Percentiles rank a stretch among this genome's conserved stretches.
Evolutionary conservation across 2,797 vertebrate species (phyloP).

Genomic region (Pseudochaenichthys georgianus): DNA sequence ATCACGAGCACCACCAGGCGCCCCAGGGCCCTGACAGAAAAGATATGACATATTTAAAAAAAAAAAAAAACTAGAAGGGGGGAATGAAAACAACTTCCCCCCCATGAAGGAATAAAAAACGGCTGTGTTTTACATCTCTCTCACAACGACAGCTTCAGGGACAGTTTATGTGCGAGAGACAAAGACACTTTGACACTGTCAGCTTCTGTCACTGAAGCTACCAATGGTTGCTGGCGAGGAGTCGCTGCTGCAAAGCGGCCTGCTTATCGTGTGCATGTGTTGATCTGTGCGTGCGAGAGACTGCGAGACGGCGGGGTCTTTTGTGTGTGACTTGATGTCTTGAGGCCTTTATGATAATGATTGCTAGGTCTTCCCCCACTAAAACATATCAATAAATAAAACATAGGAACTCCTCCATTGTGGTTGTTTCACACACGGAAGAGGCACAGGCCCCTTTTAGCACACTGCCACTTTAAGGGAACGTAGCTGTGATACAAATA

Average conservation of each 20-base stretch:
- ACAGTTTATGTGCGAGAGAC: conserved; percentile 86
- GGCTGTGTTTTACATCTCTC: conserved; percentile 83
- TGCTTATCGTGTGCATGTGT: conserved; percentile 52
- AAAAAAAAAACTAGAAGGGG: conserved; percentile 58
- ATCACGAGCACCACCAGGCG: conserved; percentile 69
- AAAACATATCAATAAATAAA: conserved; percentile 89
- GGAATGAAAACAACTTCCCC: conserved; percentile 80
- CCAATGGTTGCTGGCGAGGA: conserved; percentile 66
- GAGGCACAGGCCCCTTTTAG: conserved; percentile 49
- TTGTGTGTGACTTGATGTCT: conserved; percentile 83
- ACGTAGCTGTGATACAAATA: conserved; percentile 71
- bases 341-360: conserved; percentile 90
- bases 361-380: conserved; percentile 82
- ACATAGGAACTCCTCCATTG: conserved; percentile 81
- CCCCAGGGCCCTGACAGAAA: conserved; percentile 84
- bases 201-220: conserved; percentile 83
- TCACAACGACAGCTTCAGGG: conserved; percentile 86
- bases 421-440: conserved; percentile 63
- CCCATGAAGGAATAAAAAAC: conserved; percentile 52
- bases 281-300: conserved; percentile 47
- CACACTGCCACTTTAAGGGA: conserved; percentile 76
- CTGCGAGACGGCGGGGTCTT: conserved; percentile 63
- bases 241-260: conserved; percentile 70
- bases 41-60: conserved; percentile 76
- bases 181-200: conserved; percentile 87